Conservation (phyloP, 2,113 vertebrate genomes). For the Upupa epops region DNA sequence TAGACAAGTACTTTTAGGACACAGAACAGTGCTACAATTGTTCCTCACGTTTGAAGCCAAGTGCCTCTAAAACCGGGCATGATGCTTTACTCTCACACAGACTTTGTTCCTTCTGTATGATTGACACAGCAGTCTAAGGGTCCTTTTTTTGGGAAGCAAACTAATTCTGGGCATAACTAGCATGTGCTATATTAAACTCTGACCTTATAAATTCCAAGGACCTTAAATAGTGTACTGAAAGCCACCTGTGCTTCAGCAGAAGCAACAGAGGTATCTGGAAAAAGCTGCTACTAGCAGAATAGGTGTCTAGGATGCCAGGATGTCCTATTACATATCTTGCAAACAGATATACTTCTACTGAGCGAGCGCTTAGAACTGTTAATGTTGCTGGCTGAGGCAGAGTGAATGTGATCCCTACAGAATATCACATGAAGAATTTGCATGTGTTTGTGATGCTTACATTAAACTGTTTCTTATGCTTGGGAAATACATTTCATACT, state of each 20-base stretch:
- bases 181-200: fast-evolving
- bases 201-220: background rate
- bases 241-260: background rate
- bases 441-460: background rate
- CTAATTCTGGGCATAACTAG: background rate
- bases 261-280: background rate
- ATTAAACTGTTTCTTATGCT: background rate
- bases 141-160: background rate
- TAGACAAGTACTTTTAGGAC: background rate
- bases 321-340: background rate
- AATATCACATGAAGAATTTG: background rate
- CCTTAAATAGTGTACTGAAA: background rate
- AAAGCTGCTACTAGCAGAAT: background rate
- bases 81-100: background rate
- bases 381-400: background rate
- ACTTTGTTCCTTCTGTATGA: background rate
- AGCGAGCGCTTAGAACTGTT: background rate
- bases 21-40: background rate
- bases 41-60: background rate
- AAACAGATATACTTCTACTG: background rate
- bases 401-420: background rate
- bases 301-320: fast-evolving
- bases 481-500: background rate
- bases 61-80: background rate
- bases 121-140: background rate